Conservation (phyloP, 2,113 vertebrate species). For the Chaetura pelagica region DNA sequence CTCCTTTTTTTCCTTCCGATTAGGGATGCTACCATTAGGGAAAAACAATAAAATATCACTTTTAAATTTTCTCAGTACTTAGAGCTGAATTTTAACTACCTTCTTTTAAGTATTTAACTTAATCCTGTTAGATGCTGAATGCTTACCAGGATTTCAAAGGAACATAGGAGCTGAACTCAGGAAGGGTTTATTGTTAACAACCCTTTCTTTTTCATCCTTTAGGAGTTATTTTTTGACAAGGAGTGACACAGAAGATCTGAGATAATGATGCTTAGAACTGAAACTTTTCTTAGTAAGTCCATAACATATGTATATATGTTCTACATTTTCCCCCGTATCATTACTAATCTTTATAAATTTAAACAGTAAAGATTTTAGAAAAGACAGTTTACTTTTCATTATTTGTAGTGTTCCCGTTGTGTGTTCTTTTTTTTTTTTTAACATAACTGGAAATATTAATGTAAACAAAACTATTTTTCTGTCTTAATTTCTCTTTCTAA, state of each 20-base stretch:
- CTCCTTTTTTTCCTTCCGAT: background rate
- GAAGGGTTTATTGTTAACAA: background rate
- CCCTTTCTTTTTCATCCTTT: background rate
- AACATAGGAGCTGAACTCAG: background rate
- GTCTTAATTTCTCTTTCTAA: background rate
- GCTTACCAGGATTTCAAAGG: background rate
- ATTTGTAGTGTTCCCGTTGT: background rate
- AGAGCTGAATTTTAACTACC: background rate
- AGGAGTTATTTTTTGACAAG: background rate
- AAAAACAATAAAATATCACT: background rate
- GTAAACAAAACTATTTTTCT: background rate
- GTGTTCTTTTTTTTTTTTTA: background rate
- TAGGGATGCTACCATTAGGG: background rate
- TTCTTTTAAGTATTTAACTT: background rate
- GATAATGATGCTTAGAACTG: background rate
- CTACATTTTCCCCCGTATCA: background rate
- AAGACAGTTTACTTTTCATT: background rate
- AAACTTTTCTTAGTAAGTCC: background rate
- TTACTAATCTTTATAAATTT: background rate
- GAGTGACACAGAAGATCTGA: background rate
- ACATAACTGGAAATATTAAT: background rate
- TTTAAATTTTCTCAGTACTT: background rate
- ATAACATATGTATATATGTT: background rate
- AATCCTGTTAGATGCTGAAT: constrained; percentile 13
- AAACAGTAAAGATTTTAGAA: background rate